Conservation (phyloP, 1,140 invertebrate species). For the Drosophila persimilis region DNA sequence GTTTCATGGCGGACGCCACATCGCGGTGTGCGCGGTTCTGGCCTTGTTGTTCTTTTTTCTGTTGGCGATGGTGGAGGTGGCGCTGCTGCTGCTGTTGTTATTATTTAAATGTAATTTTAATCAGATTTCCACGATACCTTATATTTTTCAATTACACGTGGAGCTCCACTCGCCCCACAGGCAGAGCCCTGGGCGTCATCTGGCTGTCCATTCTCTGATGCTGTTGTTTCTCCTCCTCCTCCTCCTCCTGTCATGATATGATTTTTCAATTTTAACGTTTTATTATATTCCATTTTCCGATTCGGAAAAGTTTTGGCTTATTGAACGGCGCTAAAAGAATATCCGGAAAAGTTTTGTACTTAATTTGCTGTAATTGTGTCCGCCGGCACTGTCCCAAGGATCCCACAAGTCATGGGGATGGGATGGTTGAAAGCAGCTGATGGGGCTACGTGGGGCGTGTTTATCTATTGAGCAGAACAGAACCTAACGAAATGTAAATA, state of each 20-base stretch:
- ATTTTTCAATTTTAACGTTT: conserved; percentile 72
- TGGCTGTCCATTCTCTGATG: conserved; percentile 26
- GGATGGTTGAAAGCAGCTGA: conserved; percentile 12
- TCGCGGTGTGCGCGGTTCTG: conserved; percentile 30
- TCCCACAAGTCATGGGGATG: neutral
- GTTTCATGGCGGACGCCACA: conserved; percentile 42
- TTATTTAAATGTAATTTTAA: conserved; percentile 80
- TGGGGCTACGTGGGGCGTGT: conserved; percentile 16
- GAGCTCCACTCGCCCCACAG: conserved; percentile 1
- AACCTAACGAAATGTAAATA: conserved; percentile 80
- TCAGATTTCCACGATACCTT: conserved; percentile 75
- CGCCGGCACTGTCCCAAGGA: conserved; percentile 27
- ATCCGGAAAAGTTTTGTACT: conserved; percentile 60
- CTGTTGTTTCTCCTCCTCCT: conserved; percentile 18
- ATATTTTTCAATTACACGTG: conserved; percentile 77
- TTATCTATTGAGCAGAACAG: conserved; percentile 58
- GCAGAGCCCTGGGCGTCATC: conserved; percentile 50
- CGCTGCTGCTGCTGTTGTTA: conserved; percentile 42
- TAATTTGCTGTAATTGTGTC: conserved; percentile 74
- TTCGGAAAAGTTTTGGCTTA: conserved; percentile 42
- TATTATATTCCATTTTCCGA: conserved; percentile 40
- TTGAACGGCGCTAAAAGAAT: conserved; percentile 53
- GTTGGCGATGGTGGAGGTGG: conserved; percentile 4
- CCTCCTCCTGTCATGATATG: conserved; percentile 27
- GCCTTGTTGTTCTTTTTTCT: too few relatives aligned